Evolutionary conservation across 2,797 vertebrate species (phyloP), one percentile per base, ranked within the genome.

Genomic region (Natrix natrix): DNA sequence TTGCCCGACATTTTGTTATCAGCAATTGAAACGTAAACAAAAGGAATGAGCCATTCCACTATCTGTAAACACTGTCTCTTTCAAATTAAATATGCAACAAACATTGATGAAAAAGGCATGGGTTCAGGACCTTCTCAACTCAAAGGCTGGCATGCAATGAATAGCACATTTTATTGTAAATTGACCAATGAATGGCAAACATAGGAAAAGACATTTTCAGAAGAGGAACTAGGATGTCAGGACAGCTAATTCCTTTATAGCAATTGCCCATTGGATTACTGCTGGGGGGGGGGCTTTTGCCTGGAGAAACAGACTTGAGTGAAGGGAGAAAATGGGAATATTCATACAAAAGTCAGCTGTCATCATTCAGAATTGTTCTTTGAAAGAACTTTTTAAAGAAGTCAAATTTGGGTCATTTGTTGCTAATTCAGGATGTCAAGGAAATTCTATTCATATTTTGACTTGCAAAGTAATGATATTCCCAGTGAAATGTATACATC

Each of bases 251-350:
- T 88, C 16, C 32, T 69, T 56, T 54, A 56, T 24, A 88, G 86
- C 48, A 43, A 28, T 74, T 37, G 8, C 61, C n/a, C 17, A 63
- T 69, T 32, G 86, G 22, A 10, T 52, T 16, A 87, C 4, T 69
- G 48, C 55, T 24, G 12, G 8, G 12, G 48, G 48, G 48, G 48
- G 5, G n/a, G n/a, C n/a, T 4, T 22, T 86, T 60, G 87, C 69
- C 56, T 56, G 86, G 54, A 88, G 91, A 87, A 88, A 74, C 24
- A 74, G 86, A 43, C 37, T 63, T 66, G 61, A 92, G 8, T 4
- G 86, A 48, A 92, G 22, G 43, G n/a, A 69, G 91, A 88, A 92
- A 88, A 92, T 56, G n/a, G 56, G 61, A 69, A 37, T 88, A 87
- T 74, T 87, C 60, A 37, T 92, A n/a, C 8, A 89, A 86, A 92